Base-by-base conservation (phyloP, 2,797 vertebrate genomes). In the Eospalax fontanierii region DNA sequence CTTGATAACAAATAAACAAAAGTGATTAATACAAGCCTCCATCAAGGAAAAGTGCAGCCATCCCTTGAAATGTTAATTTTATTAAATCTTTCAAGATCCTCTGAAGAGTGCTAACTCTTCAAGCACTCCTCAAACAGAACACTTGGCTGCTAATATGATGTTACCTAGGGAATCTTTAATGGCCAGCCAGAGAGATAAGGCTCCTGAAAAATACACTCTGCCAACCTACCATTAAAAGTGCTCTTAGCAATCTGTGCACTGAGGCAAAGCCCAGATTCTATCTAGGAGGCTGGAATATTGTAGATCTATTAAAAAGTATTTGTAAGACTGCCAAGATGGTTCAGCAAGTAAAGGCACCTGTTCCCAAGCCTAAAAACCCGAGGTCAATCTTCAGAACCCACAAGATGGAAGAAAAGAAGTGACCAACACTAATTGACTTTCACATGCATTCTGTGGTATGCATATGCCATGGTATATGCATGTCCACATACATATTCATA, bases 81-180 rank as follows among this genome's bases (percentile, higher is more conserved):
- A 87, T 80, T 87, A 95, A 93, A 92, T 84, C n/a, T 68, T 97
- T 95, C 35, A 81, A 73, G 54, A 33, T 83, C 28, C 43, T 96
- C 75, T 54, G 21, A 96, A 95, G 65, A 88, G 38, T 83, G 28
- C 57, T 94, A 95, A 89, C n/a, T 96, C 66, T 88, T 95, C 63
- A 93, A 94, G 30, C 73, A 90, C 38, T 89, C 57, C 73, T 95
- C 70, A 95, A 66, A 93, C 35, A 95, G 84, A 96, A 91, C 71
- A 87, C 74, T 92, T 94, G 80, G 28, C 14, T 82, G 91, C 68
- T 93, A 94, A 95, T 84, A 88, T 91, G 66, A 65, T 87, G 33
- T 63, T 89, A 87, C 66, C 35, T 22, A 93, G 61, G 79, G 35
- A 94, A 21, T 80, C n/a, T 93, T 95, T 91, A 96, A 89, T 86